Base-by-base conservation (phyloP, 2,797 vertebrate genomes). In the Pangasius larnaudii region DNA sequence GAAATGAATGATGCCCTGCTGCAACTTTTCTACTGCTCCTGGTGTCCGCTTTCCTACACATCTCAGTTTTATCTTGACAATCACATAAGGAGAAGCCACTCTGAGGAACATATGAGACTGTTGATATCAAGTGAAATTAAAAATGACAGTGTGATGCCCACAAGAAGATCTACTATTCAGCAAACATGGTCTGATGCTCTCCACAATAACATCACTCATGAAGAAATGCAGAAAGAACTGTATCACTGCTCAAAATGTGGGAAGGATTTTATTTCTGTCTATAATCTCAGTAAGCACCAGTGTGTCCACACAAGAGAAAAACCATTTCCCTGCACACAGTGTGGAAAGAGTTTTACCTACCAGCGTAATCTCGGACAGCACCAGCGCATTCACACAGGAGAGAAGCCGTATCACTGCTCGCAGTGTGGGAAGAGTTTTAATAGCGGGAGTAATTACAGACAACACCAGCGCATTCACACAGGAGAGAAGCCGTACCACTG, bases 31-130 rank as follows among this genome's bases (percentile, higher is more conserved):
- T 33, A 30, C 51, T 56, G 77, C n/a, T 6, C 30, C 77, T 56
- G 77, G n/a, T 79, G 77, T 79, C 49, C 19, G 77, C 18, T 79
- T 33, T 56, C 77, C 30, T 79, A 56, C 77, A 79, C 77, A 11
- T 79, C 51, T 22, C 77, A 56, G n/a, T 33, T 56, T 33, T 22
- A 56, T 36, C 77, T 49, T 5, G n/a, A 33, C 77, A 79, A 19
- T 19, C 75, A 79, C n/a, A 33, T 36, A 33, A 56, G 3, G 51
- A 33, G 51, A 79, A 79, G 51, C 75, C 75, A 78, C 30, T 56
- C n/a, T 10, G 51, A 53, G 51, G 49, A 78, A 9, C 33, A 56
- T 56, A 22, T 30, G 49, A 77, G 13, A 51, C 4, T 30, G 27
- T 2, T 77, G 46, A 78, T 19, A 10, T 33, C 49, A 56, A 10